Conservation (phyloP, 2,113 vertebrate species). For the Eudyptes chrysolophus region DNA sequence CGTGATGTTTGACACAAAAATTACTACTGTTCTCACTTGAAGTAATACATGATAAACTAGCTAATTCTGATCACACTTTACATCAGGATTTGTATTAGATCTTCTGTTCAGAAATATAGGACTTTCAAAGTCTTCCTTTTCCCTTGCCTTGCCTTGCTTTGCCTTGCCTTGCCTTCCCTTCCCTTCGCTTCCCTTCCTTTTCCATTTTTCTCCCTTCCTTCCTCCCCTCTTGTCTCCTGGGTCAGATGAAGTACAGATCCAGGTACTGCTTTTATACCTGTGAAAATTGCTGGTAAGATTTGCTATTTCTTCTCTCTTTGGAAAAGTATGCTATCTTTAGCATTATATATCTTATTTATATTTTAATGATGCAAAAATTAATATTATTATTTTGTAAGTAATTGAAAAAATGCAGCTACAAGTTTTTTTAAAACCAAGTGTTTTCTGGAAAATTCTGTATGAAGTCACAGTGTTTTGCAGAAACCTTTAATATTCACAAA, state of each 20-base stretch:
- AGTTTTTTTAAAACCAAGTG: neutral
- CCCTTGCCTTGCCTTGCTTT: neutral
- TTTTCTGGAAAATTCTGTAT: neutral
- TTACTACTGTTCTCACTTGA: neutral
- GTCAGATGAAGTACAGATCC: neutral
- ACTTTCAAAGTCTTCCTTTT: neutral
- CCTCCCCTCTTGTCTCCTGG: accelerated
- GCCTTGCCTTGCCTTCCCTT: accelerated
- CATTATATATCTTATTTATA: neutral
- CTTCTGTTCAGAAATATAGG: neutral
- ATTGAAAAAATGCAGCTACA: neutral
- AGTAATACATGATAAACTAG: neutral
- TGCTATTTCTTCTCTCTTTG: neutral
- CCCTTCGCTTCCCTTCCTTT: neutral
- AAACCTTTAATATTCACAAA: neutral
- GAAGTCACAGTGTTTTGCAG: neutral
- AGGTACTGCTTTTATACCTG: neutral
- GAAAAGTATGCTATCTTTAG: neutral
- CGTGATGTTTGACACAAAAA: neutral
- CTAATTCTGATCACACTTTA: neutral
- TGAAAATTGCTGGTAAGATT: neutral
- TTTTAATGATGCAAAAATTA: neutral
- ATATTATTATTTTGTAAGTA: neutral
- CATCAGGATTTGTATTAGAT: neutral
- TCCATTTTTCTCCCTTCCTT: neutral